Evolutionary conservation across 1,140 invertebrate species (phyloP).

Genomic region (Galendromus occidentalis): DNA sequence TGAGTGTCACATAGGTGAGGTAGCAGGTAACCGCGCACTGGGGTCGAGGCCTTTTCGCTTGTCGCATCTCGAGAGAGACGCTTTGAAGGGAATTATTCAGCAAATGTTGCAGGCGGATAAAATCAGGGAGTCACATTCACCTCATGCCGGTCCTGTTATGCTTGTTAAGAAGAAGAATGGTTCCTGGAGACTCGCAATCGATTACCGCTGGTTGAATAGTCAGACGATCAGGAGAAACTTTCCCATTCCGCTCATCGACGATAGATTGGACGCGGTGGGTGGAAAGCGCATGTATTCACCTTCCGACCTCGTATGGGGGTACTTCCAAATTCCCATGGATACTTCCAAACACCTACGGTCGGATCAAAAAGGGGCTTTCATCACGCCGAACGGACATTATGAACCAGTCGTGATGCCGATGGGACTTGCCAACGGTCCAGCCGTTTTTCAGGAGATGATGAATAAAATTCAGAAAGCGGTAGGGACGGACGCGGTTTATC

Average conservation of each 20-base stretch:
- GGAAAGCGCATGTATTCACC: neutral
- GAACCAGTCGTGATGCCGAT: too few relatives aligned
- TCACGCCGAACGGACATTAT: too few relatives aligned
- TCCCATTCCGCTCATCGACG: conserved; percentile 27
- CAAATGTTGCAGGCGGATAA: neutral
- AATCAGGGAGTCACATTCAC: neutral
- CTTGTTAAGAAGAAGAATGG: conserved; percentile 22
- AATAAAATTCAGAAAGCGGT: too few relatives aligned
- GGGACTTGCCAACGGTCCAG: too few relatives aligned
- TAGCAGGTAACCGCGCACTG: too few relatives aligned
- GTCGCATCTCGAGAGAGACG: neutral
- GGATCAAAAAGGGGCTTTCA: conserved; percentile 28
- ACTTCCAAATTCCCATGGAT: conserved; percentile 29
- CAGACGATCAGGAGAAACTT: conserved; percentile 25
- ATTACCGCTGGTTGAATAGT: neutral
- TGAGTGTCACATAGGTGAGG: too few relatives aligned
- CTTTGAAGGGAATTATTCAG: neutral
- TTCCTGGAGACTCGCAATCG: neutral
- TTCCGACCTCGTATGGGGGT: conserved; percentile 23
- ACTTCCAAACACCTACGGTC: conserved; percentile 23
- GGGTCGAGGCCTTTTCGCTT: too few relatives aligned
- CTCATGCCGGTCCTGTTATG: neutral
- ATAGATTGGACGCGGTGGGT: conserved; percentile 15
- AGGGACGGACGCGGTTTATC: too few relatives aligned
- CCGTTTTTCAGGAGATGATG: too few relatives aligned